Conservation (phyloP, 2,113 vertebrate species). For the Bufo gargarizans region DNA sequence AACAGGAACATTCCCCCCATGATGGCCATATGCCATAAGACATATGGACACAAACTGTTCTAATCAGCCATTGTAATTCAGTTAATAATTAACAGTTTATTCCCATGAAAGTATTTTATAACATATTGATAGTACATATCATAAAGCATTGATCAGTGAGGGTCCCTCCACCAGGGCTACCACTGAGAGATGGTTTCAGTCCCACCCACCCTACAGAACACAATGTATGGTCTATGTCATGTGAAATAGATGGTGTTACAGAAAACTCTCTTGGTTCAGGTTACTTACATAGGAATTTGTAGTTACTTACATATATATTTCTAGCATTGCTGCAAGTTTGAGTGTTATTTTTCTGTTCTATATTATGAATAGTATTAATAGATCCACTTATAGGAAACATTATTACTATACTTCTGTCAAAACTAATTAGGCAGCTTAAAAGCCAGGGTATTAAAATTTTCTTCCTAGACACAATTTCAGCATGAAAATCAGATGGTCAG, state of each 20-base stretch:
- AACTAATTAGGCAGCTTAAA: background rate
- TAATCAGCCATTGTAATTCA: too few relatives aligned
- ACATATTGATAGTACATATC: background rate
- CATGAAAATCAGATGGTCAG: conserved; percentile 16
- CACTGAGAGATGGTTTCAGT: background rate
- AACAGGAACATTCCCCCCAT: too few relatives aligned
- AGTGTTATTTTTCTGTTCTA: background rate
- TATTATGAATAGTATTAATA: background rate
- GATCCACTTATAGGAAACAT: background rate
- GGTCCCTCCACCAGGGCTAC: background rate
- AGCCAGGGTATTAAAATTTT: background rate
- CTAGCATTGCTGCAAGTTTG: too few relatives aligned
- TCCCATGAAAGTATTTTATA: background rate
- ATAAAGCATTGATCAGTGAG: background rate
- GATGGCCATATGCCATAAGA: too few relatives aligned
- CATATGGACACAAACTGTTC: too few relatives aligned
- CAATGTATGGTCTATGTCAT: background rate
- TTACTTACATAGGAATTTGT: background rate
- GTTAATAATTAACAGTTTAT: too few relatives aligned
- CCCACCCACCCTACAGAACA: background rate
- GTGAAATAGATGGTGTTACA: background rate
- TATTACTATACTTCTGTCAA: background rate
- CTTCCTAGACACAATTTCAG: background rate
- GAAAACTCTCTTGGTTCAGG: background rate
- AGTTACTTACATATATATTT: background rate